phyloP scores from a whole-genome alignment of 2,888 invertebrate genomes.

The Busseola fusca region DNA sequence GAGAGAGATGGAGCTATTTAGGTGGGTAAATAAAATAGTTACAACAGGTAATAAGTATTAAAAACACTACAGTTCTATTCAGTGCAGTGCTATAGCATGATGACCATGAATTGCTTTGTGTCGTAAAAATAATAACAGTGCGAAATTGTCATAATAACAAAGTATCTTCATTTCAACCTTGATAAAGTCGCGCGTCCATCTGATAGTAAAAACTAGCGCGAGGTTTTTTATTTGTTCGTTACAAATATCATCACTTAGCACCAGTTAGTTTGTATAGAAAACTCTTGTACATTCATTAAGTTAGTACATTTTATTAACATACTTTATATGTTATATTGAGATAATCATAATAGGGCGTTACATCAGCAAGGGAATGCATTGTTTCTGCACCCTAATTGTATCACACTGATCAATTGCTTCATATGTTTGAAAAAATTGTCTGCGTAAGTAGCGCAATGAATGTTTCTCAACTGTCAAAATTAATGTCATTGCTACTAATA shows the following conservation, averaged over 20 bases:
- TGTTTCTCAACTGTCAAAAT: neutral
- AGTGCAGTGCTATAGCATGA: slow-evolving; percentile 61
- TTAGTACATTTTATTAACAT: slow-evolving; percentile 15
- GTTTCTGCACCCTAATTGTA: neutral
- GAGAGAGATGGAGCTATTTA: neutral
- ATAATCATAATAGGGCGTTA: neutral
- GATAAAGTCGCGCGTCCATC: slow-evolving; percentile 62
- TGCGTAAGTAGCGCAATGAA: neutral
- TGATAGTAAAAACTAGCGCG: slow-evolving; percentile 60
- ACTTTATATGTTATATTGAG: slow-evolving; percentile 3
- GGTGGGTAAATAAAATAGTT: neutral
- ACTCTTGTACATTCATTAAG: neutral
- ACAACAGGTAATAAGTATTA: slow-evolving; percentile 31
- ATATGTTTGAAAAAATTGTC: neutral
- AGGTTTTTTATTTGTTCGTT: slow-evolving; percentile 46
- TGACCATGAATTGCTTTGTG: slow-evolving; percentile 58
- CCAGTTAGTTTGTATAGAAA: slow-evolving; percentile 6
- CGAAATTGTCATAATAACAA: slow-evolving; percentile 65
- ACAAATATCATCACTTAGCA: slow-evolving; percentile 28
- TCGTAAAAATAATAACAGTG: slow-evolving; percentile 65
- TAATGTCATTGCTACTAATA: neutral
- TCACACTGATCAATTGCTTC: neutral
- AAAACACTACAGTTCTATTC: slow-evolving; percentile 53
- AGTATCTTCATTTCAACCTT: slow-evolving; percentile 65
- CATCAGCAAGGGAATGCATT: neutral